These are phyloP conservation scores for Trimorus sp. DNA, from an alignment of 2,888 invertebrate species.

Conservation along the genomic window DNA sequence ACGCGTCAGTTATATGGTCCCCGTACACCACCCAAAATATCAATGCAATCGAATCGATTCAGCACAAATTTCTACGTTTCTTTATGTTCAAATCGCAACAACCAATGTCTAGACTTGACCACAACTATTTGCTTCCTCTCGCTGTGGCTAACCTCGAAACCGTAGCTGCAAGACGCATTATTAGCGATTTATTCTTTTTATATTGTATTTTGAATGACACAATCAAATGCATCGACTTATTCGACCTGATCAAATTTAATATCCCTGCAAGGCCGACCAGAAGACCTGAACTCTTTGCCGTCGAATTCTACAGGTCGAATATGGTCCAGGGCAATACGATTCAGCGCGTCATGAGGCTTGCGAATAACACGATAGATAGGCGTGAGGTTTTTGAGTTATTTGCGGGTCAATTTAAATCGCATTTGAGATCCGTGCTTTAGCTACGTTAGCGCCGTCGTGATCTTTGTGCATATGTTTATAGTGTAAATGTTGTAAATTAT, in stretches of 20 bases:
- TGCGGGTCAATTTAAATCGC: no score
- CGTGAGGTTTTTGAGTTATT: no score
- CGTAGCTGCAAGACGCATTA: background rate
- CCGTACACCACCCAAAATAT: background rate
- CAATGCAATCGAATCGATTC: background rate
- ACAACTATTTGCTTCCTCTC: background rate
- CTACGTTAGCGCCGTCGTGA: no score
- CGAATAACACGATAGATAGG: no score
- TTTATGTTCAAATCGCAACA: background rate
- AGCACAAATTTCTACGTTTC: slow-evolving; percentile 7
- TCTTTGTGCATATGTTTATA: no score
- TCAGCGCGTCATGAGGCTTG: no score
- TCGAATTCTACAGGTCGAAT: no score
- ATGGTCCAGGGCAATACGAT: no score
- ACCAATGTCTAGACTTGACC: background rate
- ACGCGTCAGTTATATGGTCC: slow-evolving; percentile 4
- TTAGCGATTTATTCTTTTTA: background rate
- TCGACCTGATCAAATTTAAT: background rate
- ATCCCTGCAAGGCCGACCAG: no score
- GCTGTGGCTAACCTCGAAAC: background rate
- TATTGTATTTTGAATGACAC: background rate
- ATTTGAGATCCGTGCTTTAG: no score
- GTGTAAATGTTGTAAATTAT: no score
- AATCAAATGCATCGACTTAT: background rate
- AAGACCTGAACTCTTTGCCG: no score